Conservation (phyloP, 2,797 vertebrate species). For the Gymnodraco acuticeps region DNA sequence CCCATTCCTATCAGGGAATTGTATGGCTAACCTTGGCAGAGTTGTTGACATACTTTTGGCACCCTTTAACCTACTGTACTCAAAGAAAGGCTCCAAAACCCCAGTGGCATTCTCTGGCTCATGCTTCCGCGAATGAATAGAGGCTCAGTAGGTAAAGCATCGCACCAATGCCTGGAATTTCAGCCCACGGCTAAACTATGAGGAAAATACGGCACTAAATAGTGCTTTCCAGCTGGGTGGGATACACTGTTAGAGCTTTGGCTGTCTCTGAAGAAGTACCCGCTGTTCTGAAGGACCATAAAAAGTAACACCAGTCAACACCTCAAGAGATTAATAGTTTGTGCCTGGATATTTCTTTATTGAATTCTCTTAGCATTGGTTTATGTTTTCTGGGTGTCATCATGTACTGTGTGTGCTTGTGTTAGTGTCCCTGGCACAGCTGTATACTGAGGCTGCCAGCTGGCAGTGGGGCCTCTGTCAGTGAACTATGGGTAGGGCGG, state of each 20-base stretch:
- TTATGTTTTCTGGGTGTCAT: slow-evolving; percentile 36
- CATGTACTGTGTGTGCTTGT: slow-evolving; percentile 28
- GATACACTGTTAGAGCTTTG: background rate
- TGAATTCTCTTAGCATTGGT: slow-evolving; percentile 3
- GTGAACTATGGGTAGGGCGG: slow-evolving; percentile 38
- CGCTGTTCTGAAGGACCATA: slow-evolving; percentile 11
- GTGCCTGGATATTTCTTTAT: slow-evolving; percentile 24
- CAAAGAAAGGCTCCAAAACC: slow-evolving; percentile 40
- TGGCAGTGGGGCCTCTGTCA: slow-evolving; percentile 59
- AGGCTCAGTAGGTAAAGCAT: slow-evolving; percentile 67
- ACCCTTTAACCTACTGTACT: slow-evolving; percentile 44
- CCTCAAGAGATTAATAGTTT: slow-evolving; percentile 24
- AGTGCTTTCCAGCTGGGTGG: slow-evolving; percentile 36
- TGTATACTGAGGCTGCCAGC: slow-evolving; percentile 63
- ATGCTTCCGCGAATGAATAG: slow-evolving; percentile 60
- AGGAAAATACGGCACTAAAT: slow-evolving; percentile 28
- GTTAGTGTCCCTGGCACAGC: slow-evolving; percentile 62
- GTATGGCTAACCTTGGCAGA: slow-evolving; percentile 14
- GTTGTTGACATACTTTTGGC: slow-evolving; percentile 41
- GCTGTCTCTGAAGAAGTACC: slow-evolving; percentile 19
- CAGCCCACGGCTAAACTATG: slow-evolving; percentile 38
- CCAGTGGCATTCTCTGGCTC: slow-evolving; percentile 20
- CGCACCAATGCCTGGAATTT: slow-evolving; percentile 71
- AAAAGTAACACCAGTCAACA: slow-evolving; percentile 16
- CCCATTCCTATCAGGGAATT: slow-evolving; percentile 26